Evolutionary conservation across 2,888 invertebrate genomes (phyloP).

Genomic region (Volucella inanis): DNA sequence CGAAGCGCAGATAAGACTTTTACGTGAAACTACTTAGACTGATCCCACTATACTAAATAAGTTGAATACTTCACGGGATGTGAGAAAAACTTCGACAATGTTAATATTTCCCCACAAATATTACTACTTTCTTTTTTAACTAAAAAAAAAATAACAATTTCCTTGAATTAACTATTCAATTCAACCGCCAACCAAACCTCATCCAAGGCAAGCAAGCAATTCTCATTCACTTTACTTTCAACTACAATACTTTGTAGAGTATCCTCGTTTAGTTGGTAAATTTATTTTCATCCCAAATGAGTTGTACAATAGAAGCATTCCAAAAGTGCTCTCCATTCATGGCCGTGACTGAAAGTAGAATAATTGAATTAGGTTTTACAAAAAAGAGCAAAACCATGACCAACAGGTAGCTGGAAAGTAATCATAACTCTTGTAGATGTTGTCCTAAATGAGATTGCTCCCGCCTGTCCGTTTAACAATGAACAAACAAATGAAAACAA

Average conservation of each 20-base stretch:
- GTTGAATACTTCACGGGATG: no score
- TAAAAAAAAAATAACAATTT: conserved; percentile 26
- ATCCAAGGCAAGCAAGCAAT: not conserved
- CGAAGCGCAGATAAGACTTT: no score
- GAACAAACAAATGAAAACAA: conserved; percentile 63
- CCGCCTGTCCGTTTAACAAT: conserved; percentile 53
- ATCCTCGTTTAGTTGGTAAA: conserved; percentile 45
- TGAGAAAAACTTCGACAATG: no score
- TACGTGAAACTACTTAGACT: no score
- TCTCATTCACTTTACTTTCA: conserved; percentile 6
- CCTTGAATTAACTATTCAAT: conserved; percentile 49
- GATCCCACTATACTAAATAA: no score
- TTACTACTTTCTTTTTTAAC: not conserved
- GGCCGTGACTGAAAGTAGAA: conserved; percentile 48
- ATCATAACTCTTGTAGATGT: conserved; percentile 46
- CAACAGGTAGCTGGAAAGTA: conserved; percentile 35
- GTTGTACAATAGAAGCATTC: conserved; percentile 49
- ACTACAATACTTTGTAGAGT: not conserved
- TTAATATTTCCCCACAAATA: no score
- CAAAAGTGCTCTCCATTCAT: not conserved
- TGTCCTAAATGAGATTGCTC: conserved; percentile 23
- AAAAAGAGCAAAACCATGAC: conserved; percentile 23
- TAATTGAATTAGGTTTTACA: conserved; percentile 58
- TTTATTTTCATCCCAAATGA: conserved; percentile 68
- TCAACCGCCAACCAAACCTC: conserved; percentile 55